phyloP scores from a whole-genome alignment of 1,140 invertebrate species.

The Bombus waltoni region DNA sequence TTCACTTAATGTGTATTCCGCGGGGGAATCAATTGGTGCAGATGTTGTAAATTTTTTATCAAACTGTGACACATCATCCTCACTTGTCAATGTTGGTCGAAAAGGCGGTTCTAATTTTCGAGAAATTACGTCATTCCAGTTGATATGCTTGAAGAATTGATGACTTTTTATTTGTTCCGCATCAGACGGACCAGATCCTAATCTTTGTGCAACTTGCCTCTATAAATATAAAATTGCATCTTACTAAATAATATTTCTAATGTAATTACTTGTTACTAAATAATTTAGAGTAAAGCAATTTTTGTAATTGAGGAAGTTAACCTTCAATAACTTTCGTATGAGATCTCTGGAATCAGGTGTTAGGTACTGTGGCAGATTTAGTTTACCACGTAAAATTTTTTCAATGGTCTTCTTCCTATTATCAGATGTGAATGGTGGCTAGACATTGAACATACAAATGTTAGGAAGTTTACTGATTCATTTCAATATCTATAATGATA shows the following conservation, averaged over 20 bases:
- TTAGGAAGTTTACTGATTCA: not conserved
- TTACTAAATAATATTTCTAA: not conserved
- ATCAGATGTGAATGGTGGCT: constrained; percentile 98
- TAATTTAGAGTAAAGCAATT: not conserved
- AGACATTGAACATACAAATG: constrained; percentile 74
- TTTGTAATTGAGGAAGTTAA: constrained; percentile 62
- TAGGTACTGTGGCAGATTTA: constrained; percentile 96
- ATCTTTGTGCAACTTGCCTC: constrained; percentile 87
- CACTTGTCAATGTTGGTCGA: constrained; percentile 92
- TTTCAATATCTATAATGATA: constrained; percentile 58
- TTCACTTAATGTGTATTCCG: constrained; percentile 96
- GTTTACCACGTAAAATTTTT: constrained; percentile 97
- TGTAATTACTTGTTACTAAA: constrained; percentile 1
- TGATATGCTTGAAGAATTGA: constrained; percentile 95
- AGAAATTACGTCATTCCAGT: constrained; percentile 95
- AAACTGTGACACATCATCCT: constrained; percentile 99
- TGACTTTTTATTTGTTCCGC: constrained; percentile 94
- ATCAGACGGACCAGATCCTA: constrained; percentile 92
- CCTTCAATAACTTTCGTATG: constrained; percentile 92
- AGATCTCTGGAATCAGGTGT: constrained; percentile 97
- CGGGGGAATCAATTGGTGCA: constrained; percentile 99
- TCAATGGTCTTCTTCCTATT: constrained; percentile 99
- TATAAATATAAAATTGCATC: constrained; percentile 71
- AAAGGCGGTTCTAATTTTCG: constrained; percentile 95
- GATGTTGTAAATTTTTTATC: constrained; percentile 99